phyloP scores from a whole-genome alignment of 2,113 vertebrate genomes.

The Picathartes gymnocephalus region DNA sequence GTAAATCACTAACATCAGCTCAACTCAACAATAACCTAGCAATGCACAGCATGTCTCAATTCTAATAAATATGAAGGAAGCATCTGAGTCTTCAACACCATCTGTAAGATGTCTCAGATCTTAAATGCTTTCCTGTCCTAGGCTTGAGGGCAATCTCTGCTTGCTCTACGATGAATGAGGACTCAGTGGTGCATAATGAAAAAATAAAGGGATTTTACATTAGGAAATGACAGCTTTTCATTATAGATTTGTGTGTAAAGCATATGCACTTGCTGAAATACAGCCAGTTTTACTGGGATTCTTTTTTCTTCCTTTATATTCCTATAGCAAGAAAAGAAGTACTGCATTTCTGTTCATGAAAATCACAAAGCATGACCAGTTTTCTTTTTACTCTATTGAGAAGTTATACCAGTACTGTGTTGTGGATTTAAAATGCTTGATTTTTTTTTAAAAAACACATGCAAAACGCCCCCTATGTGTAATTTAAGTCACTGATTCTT shows the following conservation, averaged over 20 bases:
- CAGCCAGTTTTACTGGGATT: not conserved
- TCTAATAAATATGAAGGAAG: not conserved
- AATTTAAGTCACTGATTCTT: not conserved
- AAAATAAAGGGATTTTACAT: constrained; percentile 19
- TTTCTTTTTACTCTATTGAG: not conserved
- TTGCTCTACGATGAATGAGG: not conserved
- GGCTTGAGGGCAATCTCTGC: not conserved
- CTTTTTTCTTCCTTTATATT: not conserved
- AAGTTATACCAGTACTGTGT: not conserved
- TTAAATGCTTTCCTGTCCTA: not conserved
- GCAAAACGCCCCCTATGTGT: rapidly evolving
- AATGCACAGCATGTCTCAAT: not conserved
- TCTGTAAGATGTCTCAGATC: not conserved
- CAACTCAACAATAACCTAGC: not conserved
- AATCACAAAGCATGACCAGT: not conserved
- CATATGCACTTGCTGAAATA: not conserved
- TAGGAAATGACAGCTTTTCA: not conserved
- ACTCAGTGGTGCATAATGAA: not conserved
- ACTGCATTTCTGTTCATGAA: not conserved
- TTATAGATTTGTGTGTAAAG: not conserved
- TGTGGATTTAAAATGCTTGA: not conserved
- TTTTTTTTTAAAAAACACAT: not conserved
- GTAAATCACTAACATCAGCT: not conserved
- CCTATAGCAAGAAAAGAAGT: not conserved
- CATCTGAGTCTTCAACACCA: not conserved